Evolutionary conservation across 2,113 vertebrate species (phyloP).

Genomic region (Amazona vittata): DNA sequence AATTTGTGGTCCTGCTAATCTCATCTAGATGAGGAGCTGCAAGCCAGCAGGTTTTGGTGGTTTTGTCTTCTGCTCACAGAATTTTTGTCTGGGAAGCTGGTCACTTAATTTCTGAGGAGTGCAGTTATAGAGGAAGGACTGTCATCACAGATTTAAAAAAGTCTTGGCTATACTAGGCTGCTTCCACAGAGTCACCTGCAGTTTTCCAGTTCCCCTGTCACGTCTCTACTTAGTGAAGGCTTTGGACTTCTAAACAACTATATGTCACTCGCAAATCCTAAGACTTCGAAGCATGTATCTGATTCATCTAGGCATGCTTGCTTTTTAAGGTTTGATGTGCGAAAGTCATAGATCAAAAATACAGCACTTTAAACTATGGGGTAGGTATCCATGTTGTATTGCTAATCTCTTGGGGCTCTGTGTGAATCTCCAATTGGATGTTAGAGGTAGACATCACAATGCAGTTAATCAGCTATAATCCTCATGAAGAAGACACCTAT

Average conservation of each 20-base stretch:
- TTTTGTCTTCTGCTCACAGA: not conserved
- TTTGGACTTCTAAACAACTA: not conserved
- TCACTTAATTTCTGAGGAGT: not conserved
- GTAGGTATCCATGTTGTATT: not conserved
- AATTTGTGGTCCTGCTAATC: not conserved
- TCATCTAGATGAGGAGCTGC: not conserved
- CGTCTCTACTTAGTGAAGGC: not conserved
- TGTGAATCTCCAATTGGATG: not conserved
- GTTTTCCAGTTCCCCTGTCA: not conserved
- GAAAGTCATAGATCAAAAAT: not conserved
- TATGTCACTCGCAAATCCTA: not conserved
- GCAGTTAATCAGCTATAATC: not conserved
- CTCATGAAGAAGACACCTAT: not conserved
- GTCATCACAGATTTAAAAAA: not conserved
- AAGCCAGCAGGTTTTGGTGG: not conserved
- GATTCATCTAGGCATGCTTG: not conserved
- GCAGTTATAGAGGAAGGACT: not conserved
- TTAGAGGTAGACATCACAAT: not conserved
- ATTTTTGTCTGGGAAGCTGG: not conserved
- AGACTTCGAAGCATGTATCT: not conserved
- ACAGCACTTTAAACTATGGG: not conserved
- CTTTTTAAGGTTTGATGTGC: not conserved
- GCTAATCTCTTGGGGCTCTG: not conserved
- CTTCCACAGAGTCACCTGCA: not conserved
- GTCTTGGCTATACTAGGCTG: not conserved